A percentile compares a stretch with the other conserved stretches of the same genome.
phyloP scores from a whole-genome alignment of 2,888 invertebrate species.

The Vannuccia rotundouncinata region DNA sequence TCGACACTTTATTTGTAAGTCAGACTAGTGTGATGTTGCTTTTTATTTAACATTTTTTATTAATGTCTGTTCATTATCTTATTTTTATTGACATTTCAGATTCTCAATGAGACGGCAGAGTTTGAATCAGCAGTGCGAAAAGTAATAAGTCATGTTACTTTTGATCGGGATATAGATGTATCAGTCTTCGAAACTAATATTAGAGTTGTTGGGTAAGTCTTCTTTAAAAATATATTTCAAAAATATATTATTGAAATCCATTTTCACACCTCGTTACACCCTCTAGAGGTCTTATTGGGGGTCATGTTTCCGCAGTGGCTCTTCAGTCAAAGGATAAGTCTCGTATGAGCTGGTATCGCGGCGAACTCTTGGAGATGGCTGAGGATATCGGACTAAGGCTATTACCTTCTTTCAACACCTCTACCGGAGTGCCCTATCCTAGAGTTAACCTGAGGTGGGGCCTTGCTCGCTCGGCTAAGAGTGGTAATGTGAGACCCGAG shows the following conservation, averaged over 20 bases:
- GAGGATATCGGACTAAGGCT: slow-evolving; percentile 83
- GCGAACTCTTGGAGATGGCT: slow-evolving; percentile 79
- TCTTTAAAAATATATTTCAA: neutral
- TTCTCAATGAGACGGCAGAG: slow-evolving; percentile 83
- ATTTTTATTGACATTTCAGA: slow-evolving; percentile 51
- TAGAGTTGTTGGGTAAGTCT: slow-evolving; percentile 72
- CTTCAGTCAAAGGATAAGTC: slow-evolving; percentile 66
- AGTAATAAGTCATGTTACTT: slow-evolving; percentile 76
- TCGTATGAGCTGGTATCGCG: slow-evolving; percentile 61
- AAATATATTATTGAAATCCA: neutral
- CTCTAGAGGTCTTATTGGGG: slow-evolving; percentile 84
- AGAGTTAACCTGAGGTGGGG: slow-evolving; percentile 61
- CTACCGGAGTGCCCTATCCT: slow-evolving; percentile 93
- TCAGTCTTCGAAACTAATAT: slow-evolving; percentile 98
- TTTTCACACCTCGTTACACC: too few relatives aligned
- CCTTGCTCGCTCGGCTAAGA: slow-evolving; percentile 25
- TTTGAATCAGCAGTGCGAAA: slow-evolving; percentile 83
- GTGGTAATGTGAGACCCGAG: slow-evolving; percentile 18
- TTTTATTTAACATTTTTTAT: neutral
- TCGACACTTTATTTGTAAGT: slow-evolving; percentile 77
- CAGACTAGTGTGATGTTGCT: neutral
- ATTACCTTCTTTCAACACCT: slow-evolving; percentile 93
- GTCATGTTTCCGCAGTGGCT: slow-evolving; percentile 77
- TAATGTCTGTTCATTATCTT: neutral
- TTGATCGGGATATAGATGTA: slow-evolving; percentile 87